These are phyloP conservation scores for Diploscapter pachys DNA, from an alignment of 1,140 invertebrate genomes.

Conservation along the genomic window DNA sequence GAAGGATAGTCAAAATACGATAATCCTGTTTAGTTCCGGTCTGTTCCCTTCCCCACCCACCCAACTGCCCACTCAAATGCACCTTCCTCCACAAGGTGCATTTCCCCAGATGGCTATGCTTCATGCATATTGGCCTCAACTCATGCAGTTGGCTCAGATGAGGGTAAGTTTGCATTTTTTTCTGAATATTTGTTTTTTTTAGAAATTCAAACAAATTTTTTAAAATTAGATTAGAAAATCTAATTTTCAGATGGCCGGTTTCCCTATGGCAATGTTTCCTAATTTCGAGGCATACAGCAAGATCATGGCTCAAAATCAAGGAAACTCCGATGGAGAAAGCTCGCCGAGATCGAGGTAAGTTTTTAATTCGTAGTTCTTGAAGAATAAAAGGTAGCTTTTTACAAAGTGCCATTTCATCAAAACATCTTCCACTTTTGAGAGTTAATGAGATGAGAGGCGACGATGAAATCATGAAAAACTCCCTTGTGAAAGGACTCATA, in stretches of 20 bases:
- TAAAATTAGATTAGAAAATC: not conserved
- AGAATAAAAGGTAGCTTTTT: not conserved
- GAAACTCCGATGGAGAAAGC: conserved; percentile 46
- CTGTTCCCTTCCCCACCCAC: not conserved
- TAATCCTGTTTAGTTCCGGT: no score
- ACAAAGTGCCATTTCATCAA: no score
- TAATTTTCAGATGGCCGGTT: conserved; percentile 7
- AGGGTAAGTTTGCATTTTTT: not conserved
- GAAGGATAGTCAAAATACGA: no score
- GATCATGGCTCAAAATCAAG: conserved; percentile 11
- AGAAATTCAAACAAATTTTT: not conserved
- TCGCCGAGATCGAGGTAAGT: conserved; percentile 39
- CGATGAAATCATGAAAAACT: no score
- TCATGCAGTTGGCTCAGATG: conserved; percentile 68
- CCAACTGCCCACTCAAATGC: conserved; percentile 1
- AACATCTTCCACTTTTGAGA: no score
- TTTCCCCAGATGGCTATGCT: conserved; percentile 23
- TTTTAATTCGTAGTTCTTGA: conserved; percentile 13
- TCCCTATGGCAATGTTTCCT: not conserved
- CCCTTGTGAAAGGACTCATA: no score
- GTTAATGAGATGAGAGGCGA: no score
- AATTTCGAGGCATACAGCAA: conserved; percentile 16
- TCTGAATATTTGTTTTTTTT: not conserved
- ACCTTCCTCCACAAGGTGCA: not conserved
- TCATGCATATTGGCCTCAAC: conserved; percentile 65